Base-by-base conservation (phyloP, 1,140 invertebrate species). In the Spodoptera litura region DNA sequence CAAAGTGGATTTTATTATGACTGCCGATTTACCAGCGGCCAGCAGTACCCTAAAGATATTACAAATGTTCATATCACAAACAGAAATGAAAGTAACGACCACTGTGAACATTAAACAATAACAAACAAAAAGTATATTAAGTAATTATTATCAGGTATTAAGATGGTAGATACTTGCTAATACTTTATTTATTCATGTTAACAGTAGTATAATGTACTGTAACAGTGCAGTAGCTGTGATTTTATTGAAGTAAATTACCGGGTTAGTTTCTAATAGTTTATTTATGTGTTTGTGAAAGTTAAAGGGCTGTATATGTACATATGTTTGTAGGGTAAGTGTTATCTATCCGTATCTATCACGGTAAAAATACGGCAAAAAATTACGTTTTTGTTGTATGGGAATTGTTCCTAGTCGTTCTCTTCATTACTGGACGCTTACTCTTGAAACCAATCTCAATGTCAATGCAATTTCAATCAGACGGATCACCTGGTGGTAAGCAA, bases 171-270 rank as follows among this genome's bases (percentile, higher is more conserved):
- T 66, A 66, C 49, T 20, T 8, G 5, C 4, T 49, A 66, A 66
- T 49, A 49, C 10, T 3, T 31, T 44, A 15, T 66, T 49, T 66
- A 66, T 66, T 66, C 15, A 0, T 15, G 38, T 12, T 66, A 11
- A 49, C 6, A 44, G 38, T 49, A 64, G 35, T 44, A 64, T 64
- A 44, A 64, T 64, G 38, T 49, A 11, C 38, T 49, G 3, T 4
- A 25, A n/a, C 11, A 6, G n/a, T 20, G 35, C 2, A 38, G 35
- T 38, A 38, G 2, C 2, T 44, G 38, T 44, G 38, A 44, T 62
- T 66, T 66, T 66, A 66, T 66, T 49, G 62, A 49, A 11, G 9
- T 13, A 66, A 66, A 66, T 66, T 44, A 49, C 9, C 11, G 61
- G 61, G n/a, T n/a, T 64, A 20, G n/a, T 10, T 2, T 15, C 20